Evolutionary conservation across 2,888 invertebrate species (phyloP).

Genomic region (Formica aserva): DNA sequence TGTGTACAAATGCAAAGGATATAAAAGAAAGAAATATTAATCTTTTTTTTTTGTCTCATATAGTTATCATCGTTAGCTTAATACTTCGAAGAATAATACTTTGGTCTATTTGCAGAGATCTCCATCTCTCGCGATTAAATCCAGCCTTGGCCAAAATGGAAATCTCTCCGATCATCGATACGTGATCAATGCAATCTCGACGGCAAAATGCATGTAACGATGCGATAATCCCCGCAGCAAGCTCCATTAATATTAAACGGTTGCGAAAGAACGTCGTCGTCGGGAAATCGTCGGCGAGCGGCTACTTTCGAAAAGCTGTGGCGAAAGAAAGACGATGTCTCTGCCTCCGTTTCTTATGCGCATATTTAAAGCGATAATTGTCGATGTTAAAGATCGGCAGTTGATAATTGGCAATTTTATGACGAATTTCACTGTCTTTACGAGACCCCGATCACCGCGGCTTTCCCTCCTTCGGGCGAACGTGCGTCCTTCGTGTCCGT

Average conservation of each 20-base stretch:
- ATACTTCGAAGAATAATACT: not conserved
- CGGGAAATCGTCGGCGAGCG: constrained; percentile 21
- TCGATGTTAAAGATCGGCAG: constrained; percentile 37
- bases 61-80: not conserved
- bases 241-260: constrained; percentile 42
- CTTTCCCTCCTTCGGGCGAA: constrained; percentile 56
- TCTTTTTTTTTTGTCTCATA: not conserved
- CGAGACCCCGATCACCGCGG: constrained; percentile 41
- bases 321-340: constrained; percentile 28
- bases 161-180: constrained; percentile 29
- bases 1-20: not conserved
- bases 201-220: constrained; percentile 24
- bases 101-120: not conserved
- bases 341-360: constrained; percentile 36
- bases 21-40: not conserved
- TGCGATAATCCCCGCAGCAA: constrained; percentile 37
- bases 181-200: constrained; percentile 29
- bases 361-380: constrained; percentile 45
- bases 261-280: constrained; percentile 37
- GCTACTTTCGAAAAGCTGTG: constrained; percentile 38
- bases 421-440: constrained; percentile 60
- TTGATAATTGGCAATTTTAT: constrained; percentile 55
- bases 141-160: constrained; percentile 13
- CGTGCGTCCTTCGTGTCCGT: constrained; percentile 39
- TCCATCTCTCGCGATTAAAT: constrained; percentile 3